These are phyloP conservation scores for Galagoides demidoff DNA, from an alignment of 2,797 vertebrate species.

Conservation along the genomic window DNA sequence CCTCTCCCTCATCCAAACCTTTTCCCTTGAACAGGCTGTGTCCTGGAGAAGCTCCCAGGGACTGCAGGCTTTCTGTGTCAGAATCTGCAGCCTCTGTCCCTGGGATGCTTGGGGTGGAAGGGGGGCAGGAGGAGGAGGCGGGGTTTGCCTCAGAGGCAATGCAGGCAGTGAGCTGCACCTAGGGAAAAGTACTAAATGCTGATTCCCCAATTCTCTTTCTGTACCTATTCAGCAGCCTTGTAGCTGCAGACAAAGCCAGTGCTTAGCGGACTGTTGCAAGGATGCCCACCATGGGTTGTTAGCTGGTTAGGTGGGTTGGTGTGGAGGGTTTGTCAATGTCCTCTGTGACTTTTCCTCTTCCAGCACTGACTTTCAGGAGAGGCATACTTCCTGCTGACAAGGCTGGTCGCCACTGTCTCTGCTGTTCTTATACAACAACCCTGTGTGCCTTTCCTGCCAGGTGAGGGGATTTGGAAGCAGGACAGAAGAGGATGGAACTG, in stretches of 20 bases:
- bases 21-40: not conserved
- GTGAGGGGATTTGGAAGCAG: not conserved
- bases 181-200: not conserved
- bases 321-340: not conserved
- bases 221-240: not conserved
- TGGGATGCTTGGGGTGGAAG: not conserved
- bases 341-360: not conserved
- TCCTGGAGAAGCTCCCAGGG: slow-evolving; percentile 65
- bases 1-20: not conserved
- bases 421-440: not conserved
- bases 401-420: too few relatives aligned
- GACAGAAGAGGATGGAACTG: not conserved
- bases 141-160: not conserved
- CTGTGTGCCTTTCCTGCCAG: not conserved
- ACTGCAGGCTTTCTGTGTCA: slow-evolving; percentile 60
- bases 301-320: not conserved
- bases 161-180: not conserved
- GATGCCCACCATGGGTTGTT: not conserved
- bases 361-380: not conserved
- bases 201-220: not conserved
- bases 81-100: slow-evolving; percentile 33
- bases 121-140: slow-evolving; percentile 2
- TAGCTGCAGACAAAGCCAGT: not conserved
- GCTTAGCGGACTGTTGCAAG: not conserved
- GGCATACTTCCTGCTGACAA: not conserved